Evolutionary conservation across 1,140 invertebrate species (phyloP), one percentile per base, ranked within the genome.

Genomic region (Drosophila tsacasi): DNA sequence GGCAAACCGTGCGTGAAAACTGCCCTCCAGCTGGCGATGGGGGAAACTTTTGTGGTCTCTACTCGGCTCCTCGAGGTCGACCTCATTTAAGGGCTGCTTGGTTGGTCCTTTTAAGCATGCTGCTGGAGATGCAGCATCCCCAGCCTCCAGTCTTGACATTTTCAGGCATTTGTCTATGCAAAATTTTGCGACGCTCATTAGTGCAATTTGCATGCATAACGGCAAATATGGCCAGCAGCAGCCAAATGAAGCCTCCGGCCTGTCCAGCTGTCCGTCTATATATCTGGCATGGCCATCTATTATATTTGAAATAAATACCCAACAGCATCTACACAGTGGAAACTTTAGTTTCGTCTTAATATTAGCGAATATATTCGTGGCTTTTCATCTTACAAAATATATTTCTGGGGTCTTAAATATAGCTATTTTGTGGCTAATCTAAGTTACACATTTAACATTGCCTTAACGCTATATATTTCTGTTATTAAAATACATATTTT

Each of bases 151-250:
- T 39, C 46, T 49, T 37, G 12, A n/a, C 25, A 64, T 75, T 72
- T 44, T 35, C 76, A 67, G 42, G 61, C 76, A 78, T 87, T 87
- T 89, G 84, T 77, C 76, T 89, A 87, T 89, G 84, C 84, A 75
- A 89, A 87, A 87, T 87, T 73, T 87, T 83, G 72, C 61, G 54
- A 42, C 72, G 76, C 84, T 89, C 84, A 87, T 87, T 87, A 87
- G 84, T 89, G 84, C 83, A 83, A 87, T 87, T 87, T 89, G 83
- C 83, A 87, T 89, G 84, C 83, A 89, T 89, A 86, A 78, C 65
- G 74, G 81, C 83, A 87, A 87, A 87, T 89, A 80, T 83, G 75
- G 77, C 74, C 58, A 57, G 37, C 21, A 63, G 44, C 57, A 74
- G 65, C 64, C 78, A 78, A 64, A 58, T 81, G 54, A 65, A 81